Evolutionary conservation across 2,797 vertebrate genomes (phyloP), one percentile per base, ranked within the genome.

Genomic region (Rhadinocentrus ornatus): DNA sequence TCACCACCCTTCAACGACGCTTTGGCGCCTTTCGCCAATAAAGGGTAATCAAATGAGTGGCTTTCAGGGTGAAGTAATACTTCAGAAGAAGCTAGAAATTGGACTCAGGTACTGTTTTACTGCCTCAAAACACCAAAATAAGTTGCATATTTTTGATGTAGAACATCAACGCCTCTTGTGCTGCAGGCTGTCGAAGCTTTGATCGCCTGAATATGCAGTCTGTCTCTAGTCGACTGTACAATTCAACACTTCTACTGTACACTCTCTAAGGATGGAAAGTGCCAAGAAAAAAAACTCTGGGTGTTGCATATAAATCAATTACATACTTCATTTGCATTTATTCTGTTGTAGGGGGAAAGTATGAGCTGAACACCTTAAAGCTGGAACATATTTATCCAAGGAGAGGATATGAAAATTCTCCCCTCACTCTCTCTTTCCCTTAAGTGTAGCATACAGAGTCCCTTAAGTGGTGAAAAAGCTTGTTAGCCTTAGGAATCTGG

Each of bases 271-370:
- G 86, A 82, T 82, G 81, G 81, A 79, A 87, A 85, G 65, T 81
- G 34, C 66, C 2, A 12, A 70, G 67, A 68, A 62, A 69, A 69
- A 71, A 82, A 59, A 73, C 67, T 80, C 75, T 72, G 77, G 81
- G 73, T 81, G 66, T 71, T 86, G 73, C 71, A 78, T 85, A 81
- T 86, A 85, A 89, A 84, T 88, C 87, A 91, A 84, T 90, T 85
- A 87, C 85, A 89, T 83, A 81, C 83, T 85, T 84, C 71, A 87
- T 86, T 78, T 77, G 66, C 70, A 85, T 86, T 74, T 35, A 75
- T 84, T 74, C 66, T 69, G 69, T 78, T 83, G 80, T 83, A 41
- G 70, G 39, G 69, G 41, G 44, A 58, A 59, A 60, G 77, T 44
- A 66, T 77, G 80, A 85, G 81, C 75, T 32, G 77, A 76, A 75